Evolutionary conservation across 2,888 invertebrate species (phyloP), one percentile per base, ranked within the genome.

Genomic region (Ophion costatus): DNA sequence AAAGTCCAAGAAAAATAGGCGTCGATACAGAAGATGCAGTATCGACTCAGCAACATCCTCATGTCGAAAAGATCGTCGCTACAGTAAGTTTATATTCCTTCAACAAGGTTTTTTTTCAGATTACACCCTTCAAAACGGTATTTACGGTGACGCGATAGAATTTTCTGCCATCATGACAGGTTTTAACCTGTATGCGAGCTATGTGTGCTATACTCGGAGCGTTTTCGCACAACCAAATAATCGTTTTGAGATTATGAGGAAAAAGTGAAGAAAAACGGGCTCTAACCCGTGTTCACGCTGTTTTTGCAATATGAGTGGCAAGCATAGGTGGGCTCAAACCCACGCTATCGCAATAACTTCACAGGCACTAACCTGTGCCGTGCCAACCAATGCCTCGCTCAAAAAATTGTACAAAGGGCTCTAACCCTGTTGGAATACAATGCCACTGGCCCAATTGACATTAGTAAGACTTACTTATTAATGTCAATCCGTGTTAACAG

Each of bases 21-120:
- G 20, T 71, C 59, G n/a, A 38, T 59, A 20, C 29, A 57, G 57
- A 22, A 71, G 71, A 71, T 17, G n/a, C 66, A 71, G 57, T 38
- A 57, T n/a, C n/a, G 57, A 57, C 57, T 57, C 71, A 20, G 57
- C 59, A 6, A 42, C 29, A 51, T 56, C 17, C 20, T 6, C 38
- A 3, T 56, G 20, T 70, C 24, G 24, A 24, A n/a, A 56, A 56
- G 24, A 59, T 33, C 57, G 29, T 33, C 56, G 71, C 33, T 45
- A 14, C 10, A 59, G 71, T 71, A 71, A 59, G 59, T 38, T 9
- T 38, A 20, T 7, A 33, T 66, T 66, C 10, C 5, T 64, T 64
- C n/a, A 9, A 33, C 6, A 11, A n/a, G 29, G n/a, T n/a, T 71
- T 5, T 59, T 20, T 64, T 57, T 71, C 71, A 59, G 29, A 33